Evolutionary conservation across 2,113 vertebrate genomes (phyloP).

Genomic region (Pygathrix nemaeus): DNA sequence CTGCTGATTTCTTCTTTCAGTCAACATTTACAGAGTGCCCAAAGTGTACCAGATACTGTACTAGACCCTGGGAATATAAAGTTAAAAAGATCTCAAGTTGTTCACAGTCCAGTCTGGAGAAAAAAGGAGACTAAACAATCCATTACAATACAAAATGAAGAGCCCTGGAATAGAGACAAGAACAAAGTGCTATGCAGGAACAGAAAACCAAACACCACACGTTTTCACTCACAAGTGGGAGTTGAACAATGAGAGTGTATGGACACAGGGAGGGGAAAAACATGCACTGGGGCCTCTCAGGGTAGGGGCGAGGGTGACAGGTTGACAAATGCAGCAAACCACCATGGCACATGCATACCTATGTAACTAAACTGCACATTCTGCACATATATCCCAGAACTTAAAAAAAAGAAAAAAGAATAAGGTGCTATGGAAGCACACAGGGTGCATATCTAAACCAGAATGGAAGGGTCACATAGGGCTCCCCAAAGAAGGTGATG

Average conservation of each 20-base stretch:
- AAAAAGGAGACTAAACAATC: not conserved
- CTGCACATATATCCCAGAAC: no score
- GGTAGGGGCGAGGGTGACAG: no score
- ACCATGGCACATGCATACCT: no score
- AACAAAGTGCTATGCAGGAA: no score
- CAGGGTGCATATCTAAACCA: not conserved
- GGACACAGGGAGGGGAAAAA: no score
- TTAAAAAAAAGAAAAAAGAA: no score
- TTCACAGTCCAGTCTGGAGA: not conserved
- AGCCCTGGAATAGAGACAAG: not conserved
- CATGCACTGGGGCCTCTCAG: no score
- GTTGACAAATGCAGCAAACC: no score
- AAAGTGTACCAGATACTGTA: not conserved
- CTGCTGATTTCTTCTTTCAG: constrained; percentile 7
- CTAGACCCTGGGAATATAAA: not conserved
- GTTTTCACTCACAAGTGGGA: no score
- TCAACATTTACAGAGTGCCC: not conserved
- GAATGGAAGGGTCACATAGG: not conserved
- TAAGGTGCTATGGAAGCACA: not conserved
- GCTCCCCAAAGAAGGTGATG: not conserved
- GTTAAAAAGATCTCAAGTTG: not conserved
- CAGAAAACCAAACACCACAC: no score
- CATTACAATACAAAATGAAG: not conserved
- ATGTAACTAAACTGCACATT: no score
- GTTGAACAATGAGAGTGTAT: no score